These are phyloP conservation scores for Coptodon bakossiorum DNA, from an alignment of 2,113 vertebrate species.

Conservation along the genomic window DNA sequence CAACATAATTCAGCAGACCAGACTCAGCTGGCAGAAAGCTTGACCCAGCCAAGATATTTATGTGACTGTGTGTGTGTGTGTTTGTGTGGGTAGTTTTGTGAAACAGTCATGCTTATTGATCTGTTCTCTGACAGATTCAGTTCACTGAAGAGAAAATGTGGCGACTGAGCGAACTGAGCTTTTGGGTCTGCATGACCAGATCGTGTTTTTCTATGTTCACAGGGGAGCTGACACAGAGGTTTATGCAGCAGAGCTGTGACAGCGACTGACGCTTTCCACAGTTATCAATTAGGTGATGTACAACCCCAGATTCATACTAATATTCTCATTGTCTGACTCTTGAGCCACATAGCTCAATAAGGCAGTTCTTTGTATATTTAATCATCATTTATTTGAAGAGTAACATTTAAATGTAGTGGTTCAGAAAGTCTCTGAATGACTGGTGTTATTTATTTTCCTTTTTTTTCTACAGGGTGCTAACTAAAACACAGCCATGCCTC, in stretches of 20 bases:
- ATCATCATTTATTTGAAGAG: neutral
- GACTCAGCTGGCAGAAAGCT: neutral
- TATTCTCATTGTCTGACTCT: neutral
- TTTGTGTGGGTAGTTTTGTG: constrained; percentile 1
- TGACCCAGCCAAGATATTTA: neutral
- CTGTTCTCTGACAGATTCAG: constrained; percentile 21
- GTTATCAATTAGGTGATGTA: constrained; percentile 40
- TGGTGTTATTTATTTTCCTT: neutral
- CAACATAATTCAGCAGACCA: neutral
- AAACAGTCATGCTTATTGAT: constrained; percentile 21
- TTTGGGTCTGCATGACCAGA: neutral
- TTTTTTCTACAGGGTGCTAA: constrained; percentile 7
- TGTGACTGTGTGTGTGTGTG: neutral
- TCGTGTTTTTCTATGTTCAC: constrained; percentile 39
- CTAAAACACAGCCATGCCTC: constrained; percentile 77
- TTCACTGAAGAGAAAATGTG: constrained; percentile 5
- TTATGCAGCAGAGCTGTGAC: constrained; percentile 26
- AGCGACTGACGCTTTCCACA: constrained; percentile 25
- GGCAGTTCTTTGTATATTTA: neutral
- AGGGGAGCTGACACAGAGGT: constrained; percentile 45
- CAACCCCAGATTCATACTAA: neutral
- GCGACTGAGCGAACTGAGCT: neutral
- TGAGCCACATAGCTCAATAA: neutral
- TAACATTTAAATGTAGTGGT: neutral
- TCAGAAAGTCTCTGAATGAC: neutral